Base-by-base conservation (phyloP, 2,888 invertebrate genomes). In the Dorcus parallelipipedus region DNA sequence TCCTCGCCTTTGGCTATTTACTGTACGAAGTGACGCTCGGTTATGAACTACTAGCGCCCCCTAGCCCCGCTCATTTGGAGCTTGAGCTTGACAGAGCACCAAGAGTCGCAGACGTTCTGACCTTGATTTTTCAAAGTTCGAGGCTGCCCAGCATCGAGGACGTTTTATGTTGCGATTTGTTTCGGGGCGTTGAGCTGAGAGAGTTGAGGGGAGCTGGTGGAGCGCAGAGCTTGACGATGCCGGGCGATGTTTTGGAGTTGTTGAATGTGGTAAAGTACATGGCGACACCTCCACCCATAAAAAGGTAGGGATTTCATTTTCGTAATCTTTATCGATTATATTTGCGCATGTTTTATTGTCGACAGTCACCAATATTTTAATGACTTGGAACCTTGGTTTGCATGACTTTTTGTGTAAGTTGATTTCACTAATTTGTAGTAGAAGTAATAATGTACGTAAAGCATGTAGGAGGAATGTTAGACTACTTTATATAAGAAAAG, bases 1-100 rank as follows among this genome's bases (percentile, higher is more conserved):
- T 85, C 10, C 80, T 89, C 63, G 87, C 87, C 69, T 88, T 95
- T 68, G 94, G 93, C 38, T 90, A 91, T 76, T 85, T 95, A 71
- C 81, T 96, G 57, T 95, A 91, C 76, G 95, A 95, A 80, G 95
- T 95, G 95, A 89, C 93, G 69, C 88, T 92, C 14, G 95, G 93
- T 41, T 86, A 89, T 66, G 91, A 93, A 72, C 79, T 94, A 63
- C 86, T 88, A 67, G 82, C 88, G 42, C 86, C 92, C 52, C 90
- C 91, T 51, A 85, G 89, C 65, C 84, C 88, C 3, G 86, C 87
- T 64, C 86, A 94, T 72, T 80, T 91, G 75, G 75, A 85, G 76
- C 78, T 88, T 77, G 86, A 89, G 76, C 78, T 90, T 67, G 84
- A 86, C 68, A 80, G 84, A 71, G 86, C 85, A 77, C 89, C 92